Evolutionary conservation across 2,888 invertebrate species (phyloP).

Genomic region (Buathra laborator): DNA sequence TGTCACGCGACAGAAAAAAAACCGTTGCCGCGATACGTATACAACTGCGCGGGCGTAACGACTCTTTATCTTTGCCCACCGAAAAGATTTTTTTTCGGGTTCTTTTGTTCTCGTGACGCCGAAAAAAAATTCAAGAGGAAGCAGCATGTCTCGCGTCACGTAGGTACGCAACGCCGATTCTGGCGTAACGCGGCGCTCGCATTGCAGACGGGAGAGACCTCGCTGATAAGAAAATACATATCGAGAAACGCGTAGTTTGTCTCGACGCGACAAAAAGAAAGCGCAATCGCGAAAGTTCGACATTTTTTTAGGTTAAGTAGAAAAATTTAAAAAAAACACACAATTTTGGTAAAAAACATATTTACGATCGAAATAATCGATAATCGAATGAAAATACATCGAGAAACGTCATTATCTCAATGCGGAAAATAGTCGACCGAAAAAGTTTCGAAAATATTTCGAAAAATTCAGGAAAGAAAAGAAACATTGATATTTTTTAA

Average conservation of each 20-base stretch:
- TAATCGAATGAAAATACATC: neutral
- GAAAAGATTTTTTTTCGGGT: neutral
- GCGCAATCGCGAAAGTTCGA: neutral
- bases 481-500: too few species aligned
- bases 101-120: neutral
- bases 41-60: too few species aligned
- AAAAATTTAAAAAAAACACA: neutral
- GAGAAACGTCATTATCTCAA: neutral
- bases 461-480: too few species aligned
- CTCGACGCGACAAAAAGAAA: too few species aligned
- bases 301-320: neutral
- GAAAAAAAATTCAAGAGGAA: constrained; percentile 2
- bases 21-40: too few species aligned
- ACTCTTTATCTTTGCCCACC: neutral
- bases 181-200: neutral
- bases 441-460: too few species aligned
- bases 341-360: neutral
- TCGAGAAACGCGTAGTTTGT: neutral
- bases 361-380: neutral
- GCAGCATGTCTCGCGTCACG: constrained; percentile 27
- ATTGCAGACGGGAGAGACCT: neutral
- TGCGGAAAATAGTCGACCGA: too few species aligned
- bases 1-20: neutral
- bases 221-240: constrained; percentile 8
- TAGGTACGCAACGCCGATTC: neutral